Evolutionary conservation across 2,113 vertebrate genomes (phyloP).

Genomic region (Astatotilapia flaviijosephi): DNA sequence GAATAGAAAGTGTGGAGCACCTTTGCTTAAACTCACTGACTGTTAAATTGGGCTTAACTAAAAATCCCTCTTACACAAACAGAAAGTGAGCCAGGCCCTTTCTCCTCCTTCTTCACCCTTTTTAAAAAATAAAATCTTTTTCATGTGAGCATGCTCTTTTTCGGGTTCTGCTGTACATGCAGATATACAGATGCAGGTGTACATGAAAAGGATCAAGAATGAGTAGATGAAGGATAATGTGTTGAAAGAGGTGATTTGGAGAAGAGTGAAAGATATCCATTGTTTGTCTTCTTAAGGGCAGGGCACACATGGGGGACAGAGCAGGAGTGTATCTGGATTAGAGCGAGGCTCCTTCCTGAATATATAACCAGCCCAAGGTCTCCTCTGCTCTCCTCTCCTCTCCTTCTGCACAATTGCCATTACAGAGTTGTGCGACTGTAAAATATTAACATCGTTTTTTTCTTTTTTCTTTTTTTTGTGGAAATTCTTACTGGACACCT

Average conservation of each 20-base stretch:
- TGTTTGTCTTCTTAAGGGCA: conserved; percentile 76
- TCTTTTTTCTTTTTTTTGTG: neutral
- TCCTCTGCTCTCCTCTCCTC: neutral
- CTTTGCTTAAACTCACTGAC: conserved; percentile 68
- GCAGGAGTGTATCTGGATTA: conserved; percentile 72
- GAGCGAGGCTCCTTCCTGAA: conserved; percentile 56
- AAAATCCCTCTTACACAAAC: conserved; percentile 68
- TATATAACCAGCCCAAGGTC: conserved; percentile 61
- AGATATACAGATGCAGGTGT: neutral
- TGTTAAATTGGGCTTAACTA: conserved; percentile 70
- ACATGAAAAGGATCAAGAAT: neutral
- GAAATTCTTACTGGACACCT: conserved; percentile 12
- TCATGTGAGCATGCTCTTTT: neutral
- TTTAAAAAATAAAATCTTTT: neutral
- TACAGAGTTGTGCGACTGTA: neutral
- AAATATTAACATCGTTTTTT: conserved; percentile 30
- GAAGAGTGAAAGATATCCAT: conserved; percentile 72
- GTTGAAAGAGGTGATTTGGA: conserved; percentile 68
- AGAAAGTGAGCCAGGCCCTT: conserved; percentile 33
- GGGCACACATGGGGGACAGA: conserved; percentile 67
- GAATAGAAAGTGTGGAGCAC: conserved; percentile 71
- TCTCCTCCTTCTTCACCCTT: neutral
- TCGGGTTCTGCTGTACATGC: neutral
- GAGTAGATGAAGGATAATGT: conserved; percentile 62
- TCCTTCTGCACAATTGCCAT: neutral